Evolutionary conservation across 2,888 invertebrate species (phyloP).

Genomic region (Xestia rhomboidea): DNA sequence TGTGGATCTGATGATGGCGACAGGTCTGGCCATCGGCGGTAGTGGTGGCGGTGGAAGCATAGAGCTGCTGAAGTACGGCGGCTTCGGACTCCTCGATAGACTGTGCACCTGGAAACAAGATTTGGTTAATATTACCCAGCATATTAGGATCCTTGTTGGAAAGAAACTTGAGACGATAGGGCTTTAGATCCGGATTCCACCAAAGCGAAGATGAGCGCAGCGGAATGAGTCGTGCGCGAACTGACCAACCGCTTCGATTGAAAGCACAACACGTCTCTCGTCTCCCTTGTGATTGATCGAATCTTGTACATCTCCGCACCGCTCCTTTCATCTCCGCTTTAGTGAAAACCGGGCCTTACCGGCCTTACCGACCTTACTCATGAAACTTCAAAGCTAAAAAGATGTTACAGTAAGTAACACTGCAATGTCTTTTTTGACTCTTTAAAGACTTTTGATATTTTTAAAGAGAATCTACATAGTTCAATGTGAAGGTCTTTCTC

Average conservation of each 20-base stretch:
- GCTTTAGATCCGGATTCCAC: background rate
- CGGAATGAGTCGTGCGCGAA: background rate
- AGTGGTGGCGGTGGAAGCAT: conserved; percentile 98
- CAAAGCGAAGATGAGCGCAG: background rate
- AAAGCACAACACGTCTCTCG: no score
- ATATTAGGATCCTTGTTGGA: background rate
- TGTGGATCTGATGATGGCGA: conserved; percentile 98
- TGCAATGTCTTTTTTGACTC: background rate
- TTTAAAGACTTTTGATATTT: background rate
- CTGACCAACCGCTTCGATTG: no score
- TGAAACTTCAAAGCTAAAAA: background rate
- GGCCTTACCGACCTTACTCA: background rate
- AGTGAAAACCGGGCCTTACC: background rate
- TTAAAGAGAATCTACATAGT: background rate
- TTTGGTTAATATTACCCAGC: background rate
- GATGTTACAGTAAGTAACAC: background rate
- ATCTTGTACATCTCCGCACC: background rate
- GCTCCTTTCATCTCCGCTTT: background rate
- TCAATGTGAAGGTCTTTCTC: background rate
- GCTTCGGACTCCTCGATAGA: conserved; percentile 93
- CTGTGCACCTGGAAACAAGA: conserved; percentile 83
- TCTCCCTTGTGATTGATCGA: background rate
- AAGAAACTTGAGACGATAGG: background rate
- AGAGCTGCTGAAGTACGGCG: conserved; percentile 96
- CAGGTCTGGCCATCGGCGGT: conserved; percentile 98